A percentile compares a stretch with the other conserved stretches of the same genome.
Evolutionary conservation across 2,888 invertebrate genomes (phyloP).

Genomic region (Cheilosia vernalis): DNA sequence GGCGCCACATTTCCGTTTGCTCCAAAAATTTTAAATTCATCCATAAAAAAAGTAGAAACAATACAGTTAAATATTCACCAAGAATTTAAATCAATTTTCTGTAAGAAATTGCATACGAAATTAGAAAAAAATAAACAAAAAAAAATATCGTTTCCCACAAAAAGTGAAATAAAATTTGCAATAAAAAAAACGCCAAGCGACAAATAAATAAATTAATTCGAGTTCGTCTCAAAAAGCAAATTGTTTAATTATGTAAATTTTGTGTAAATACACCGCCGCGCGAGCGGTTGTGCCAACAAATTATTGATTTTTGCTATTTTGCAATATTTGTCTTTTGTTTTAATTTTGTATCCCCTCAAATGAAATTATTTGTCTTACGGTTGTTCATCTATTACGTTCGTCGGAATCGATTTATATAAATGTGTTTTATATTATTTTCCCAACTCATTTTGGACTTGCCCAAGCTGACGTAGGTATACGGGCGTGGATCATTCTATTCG

Average conservation of each 20-base stretch:
- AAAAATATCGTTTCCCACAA: constrained; percentile 21
- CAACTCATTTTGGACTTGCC: constrained; percentile 25
- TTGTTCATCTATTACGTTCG: constrained; percentile 24
- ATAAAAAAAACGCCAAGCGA: constrained; percentile 2
- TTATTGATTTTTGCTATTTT: constrained; percentile 52
- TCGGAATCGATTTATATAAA: constrained; percentile 22
- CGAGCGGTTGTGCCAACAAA: constrained; percentile 41
- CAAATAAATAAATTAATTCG: constrained; percentile 53
- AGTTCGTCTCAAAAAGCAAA: constrained; percentile 28
- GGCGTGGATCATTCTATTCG: not conserved
- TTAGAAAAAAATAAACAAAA: constrained; percentile 8
- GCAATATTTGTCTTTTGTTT: constrained; percentile 39
- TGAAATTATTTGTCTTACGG: constrained; percentile 12
- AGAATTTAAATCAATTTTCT: constrained; percentile 12
- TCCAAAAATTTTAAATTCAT: constrained; percentile 40
- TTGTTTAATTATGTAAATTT: constrained; percentile 68
- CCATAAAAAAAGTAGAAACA: constrained; percentile 7
- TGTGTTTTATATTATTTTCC: not conserved
- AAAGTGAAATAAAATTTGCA: constrained; percentile 25
- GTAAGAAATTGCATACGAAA: constrained; percentile 13
- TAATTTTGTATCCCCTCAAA: not conserved
- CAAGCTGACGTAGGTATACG: constrained; percentile 21
- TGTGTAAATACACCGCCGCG: constrained; percentile 6
- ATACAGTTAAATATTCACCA: constrained; percentile 48
- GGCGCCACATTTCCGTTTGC: constrained; percentile 67